phyloP scores from a whole-genome alignment of 2,113 vertebrate species.

The Sinocyclocheilus anshuiensis region DNA sequence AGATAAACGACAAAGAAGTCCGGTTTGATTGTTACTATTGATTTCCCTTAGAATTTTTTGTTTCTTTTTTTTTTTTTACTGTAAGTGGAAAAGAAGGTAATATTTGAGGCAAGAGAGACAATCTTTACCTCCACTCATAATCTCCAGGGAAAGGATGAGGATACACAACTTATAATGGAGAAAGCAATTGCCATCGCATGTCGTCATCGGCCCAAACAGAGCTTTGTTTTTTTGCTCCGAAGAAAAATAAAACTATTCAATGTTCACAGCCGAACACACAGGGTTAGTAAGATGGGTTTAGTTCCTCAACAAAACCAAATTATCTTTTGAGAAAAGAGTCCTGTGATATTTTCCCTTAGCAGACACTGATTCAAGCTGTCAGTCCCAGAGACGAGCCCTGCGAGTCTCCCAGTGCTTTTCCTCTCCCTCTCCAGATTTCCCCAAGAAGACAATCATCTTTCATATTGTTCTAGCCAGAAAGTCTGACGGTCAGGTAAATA shows the following conservation, averaged over 20 bases:
- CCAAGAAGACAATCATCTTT: conserved; percentile 18
- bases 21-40: conserved; percentile 49
- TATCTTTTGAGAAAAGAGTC: conserved; percentile 55
- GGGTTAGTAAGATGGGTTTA: conserved; percentile 46
- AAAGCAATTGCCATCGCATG: conserved; percentile 56
- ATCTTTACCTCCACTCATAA: conserved; percentile 33
- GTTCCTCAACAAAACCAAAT: conserved; percentile 55
- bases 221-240: conserved; percentile 38
- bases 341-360: conserved; percentile 48
- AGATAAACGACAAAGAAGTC: conserved; percentile 40
- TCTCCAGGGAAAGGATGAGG: conserved; percentile 42
- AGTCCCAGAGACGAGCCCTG: conserved; percentile 43
- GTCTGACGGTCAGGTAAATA: conserved; percentile 25
- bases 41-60: conserved; percentile 47
- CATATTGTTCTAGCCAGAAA: conserved; percentile 39
- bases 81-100: conserved; percentile 27
- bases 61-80: conserved; percentile 26
- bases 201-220: conserved; percentile 52
- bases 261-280: conserved; percentile 50
- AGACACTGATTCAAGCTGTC: conserved; percentile 50
- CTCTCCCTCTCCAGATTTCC: conserved; percentile 37
- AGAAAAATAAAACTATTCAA: conserved; percentile 51
- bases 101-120: background rate
- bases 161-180: conserved; percentile 59
- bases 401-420: conserved; percentile 25